Percentiles rank a stretch among this genome's conserved stretches.
Conservation (phyloP, 2,888 invertebrate genomes). For the Laspeyria flexula region DNA sequence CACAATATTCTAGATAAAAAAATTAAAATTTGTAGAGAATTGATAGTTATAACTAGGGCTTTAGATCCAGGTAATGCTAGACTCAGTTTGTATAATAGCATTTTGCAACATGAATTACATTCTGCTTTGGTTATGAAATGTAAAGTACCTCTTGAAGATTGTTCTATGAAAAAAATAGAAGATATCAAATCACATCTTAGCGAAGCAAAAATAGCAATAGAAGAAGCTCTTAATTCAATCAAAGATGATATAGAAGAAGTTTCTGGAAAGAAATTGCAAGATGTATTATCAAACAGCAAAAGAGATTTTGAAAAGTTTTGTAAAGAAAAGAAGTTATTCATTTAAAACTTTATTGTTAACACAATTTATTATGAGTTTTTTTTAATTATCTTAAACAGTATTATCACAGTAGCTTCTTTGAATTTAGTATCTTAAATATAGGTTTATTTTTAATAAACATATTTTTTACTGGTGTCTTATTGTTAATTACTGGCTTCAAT, state of each 20-base stretch:
- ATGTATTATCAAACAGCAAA: constrained; percentile 77
- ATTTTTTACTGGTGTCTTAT: not conserved
- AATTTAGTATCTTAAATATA: constrained; percentile 20
- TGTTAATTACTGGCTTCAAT: too few relatives aligned
- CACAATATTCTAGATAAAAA: constrained; percentile 88
- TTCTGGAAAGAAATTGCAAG: constrained; percentile 83
- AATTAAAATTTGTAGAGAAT: constrained; percentile 88
- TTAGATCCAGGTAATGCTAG: constrained; percentile 91
- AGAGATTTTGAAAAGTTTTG: constrained; percentile 80
- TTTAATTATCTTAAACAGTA: constrained; percentile 39
- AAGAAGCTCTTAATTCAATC: constrained; percentile 73
- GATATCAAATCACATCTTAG: constrained; percentile 69
- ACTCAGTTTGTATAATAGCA: constrained; percentile 91
- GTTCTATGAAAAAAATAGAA: constrained; percentile 56
- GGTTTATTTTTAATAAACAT: not conserved
- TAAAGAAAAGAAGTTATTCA: constrained; percentile 69
- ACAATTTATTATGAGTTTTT: constrained; percentile 9
- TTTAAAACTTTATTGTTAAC: constrained; percentile 43
- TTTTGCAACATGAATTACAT: constrained; percentile 90
- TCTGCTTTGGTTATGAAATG: constrained; percentile 83
- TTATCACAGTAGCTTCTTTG: constrained; percentile 62
- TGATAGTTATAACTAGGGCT: constrained; percentile 87
- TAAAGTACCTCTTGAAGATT: constrained; percentile 69
- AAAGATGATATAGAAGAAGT: constrained; percentile 83
- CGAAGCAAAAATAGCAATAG: constrained; percentile 78